phyloP scores from a whole-genome alignment of 1,140 invertebrate genomes.

The Telenomus remus region DNA sequence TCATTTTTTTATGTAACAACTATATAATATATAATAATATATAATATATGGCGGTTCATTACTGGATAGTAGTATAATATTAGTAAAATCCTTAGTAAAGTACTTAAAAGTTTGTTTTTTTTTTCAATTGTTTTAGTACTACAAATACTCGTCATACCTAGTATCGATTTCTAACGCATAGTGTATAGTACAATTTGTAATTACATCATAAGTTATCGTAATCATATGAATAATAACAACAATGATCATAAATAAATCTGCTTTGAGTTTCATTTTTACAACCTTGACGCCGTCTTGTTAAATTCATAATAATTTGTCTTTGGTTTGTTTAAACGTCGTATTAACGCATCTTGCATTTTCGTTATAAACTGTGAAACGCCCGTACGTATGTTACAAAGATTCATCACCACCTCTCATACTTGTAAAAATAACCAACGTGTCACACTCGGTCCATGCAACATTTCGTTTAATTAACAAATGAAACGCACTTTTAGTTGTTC shows the following conservation, averaged over 20 bases:
- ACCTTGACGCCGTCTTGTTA: slow-evolving; percentile 44
- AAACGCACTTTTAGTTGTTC: slow-evolving; percentile 10
- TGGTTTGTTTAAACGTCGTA: slow-evolving; percentile 11
- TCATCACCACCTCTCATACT: slow-evolving; percentile 51
- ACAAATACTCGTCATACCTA: slow-evolving; percentile 60
- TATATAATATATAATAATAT: slow-evolving; percentile 61
- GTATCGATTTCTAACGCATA: slow-evolving; percentile 59
- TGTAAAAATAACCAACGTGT: slow-evolving; percentile 55
- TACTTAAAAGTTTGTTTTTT: slow-evolving; percentile 57
- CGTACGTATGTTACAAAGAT: slow-evolving; percentile 52
- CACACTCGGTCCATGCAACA: slow-evolving; percentile 49
- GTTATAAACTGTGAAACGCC: slow-evolving; percentile 56
- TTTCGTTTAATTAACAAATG: slow-evolving; percentile 38
- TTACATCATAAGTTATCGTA: slow-evolving; percentile 56
- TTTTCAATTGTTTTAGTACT: slow-evolving; percentile 59
- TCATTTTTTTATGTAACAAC: slow-evolving; percentile 61
- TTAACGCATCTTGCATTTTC: slow-evolving; percentile 1
- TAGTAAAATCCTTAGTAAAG: slow-evolving; percentile 62
- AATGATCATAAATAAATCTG: slow-evolving; percentile 63
- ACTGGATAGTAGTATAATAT: slow-evolving; percentile 61
- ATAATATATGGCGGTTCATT: slow-evolving; percentile 61
- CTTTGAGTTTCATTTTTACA: slow-evolving; percentile 58
- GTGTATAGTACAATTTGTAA: slow-evolving; percentile 61
- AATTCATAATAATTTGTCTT: slow-evolving; percentile 21
- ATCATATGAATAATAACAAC: slow-evolving; percentile 63